These are phyloP conservation scores for Bombus affinis DNA, from an alignment of 1,140 invertebrate species.

Conservation along the genomic window DNA sequence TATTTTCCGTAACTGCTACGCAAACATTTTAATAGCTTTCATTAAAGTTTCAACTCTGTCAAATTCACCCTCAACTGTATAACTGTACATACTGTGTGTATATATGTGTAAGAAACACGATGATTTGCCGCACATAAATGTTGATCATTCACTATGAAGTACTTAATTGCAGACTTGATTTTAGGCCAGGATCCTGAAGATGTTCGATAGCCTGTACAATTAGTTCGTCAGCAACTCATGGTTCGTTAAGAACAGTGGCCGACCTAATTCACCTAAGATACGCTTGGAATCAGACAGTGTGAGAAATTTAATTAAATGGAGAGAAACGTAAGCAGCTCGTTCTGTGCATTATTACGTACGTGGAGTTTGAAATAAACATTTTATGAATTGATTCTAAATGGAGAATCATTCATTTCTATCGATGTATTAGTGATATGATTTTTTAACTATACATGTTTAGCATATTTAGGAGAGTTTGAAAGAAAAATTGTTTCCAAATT, in stretches of 20 bases:
- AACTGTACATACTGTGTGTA: not conserved
- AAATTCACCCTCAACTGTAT: not conserved
- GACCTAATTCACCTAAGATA: slow-evolving; percentile 25
- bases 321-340: not conserved
- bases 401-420: too few species aligned
- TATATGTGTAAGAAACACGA: too few species aligned
- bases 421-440: too few species aligned
- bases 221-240: slow-evolving; percentile 24
- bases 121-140: slow-evolving; percentile 2
- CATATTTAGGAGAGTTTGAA: too few species aligned
- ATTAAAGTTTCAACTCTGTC: not conserved
- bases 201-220: slow-evolving; percentile 18
- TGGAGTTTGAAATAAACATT: not conserved
- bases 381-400: too few species aligned
- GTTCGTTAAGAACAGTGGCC: slow-evolving; percentile 38
- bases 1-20: not conserved
- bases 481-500: too few species aligned
- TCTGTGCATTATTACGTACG: not conserved
- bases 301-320: slow-evolving; percentile 39
- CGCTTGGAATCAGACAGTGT: slow-evolving; percentile 4
- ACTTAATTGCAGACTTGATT: not conserved
- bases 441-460: too few species aligned
- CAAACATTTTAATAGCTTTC: slow-evolving; percentile 2
- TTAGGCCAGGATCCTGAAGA: not conserved
- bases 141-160: not conserved